These are phyloP conservation scores for Artibeus lituratus DNA, from an alignment of 2,797 vertebrate genomes.

Conservation along the genomic window DNA sequence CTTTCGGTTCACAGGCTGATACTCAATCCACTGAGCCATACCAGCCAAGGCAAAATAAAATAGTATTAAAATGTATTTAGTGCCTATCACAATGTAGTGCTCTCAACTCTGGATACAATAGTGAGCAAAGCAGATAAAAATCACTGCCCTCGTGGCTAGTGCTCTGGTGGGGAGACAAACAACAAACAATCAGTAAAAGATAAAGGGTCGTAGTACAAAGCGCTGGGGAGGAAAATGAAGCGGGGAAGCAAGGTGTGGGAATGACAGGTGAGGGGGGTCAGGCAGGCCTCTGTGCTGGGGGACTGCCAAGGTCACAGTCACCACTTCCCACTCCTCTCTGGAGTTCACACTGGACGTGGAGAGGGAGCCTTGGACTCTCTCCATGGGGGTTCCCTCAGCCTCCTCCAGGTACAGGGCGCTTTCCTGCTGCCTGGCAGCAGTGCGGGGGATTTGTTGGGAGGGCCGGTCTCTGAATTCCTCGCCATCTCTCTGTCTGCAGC, in stretches of 20 bases:
- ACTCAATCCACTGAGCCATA: neutral
- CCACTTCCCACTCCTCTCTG: neutral
- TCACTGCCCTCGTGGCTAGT: neutral
- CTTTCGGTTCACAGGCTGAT: neutral
- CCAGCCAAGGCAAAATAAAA: neutral
- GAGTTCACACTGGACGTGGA: neutral
- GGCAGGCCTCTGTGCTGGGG: neutral
- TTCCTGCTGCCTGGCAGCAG: neutral
- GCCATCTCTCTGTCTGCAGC: constrained; percentile 78
- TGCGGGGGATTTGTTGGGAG: neutral
- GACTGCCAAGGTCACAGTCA: neutral
- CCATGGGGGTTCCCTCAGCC: neutral
- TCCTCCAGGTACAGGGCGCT: neutral
- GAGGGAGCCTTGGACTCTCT: neutral
- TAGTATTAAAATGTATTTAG: neutral
- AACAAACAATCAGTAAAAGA: neutral
- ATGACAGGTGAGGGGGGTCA: neutral
- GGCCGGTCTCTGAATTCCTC: accelerated
- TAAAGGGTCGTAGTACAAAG: neutral
- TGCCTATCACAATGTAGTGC: neutral
- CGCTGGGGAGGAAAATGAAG: neutral
- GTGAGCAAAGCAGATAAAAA: neutral
- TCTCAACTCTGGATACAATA: neutral
- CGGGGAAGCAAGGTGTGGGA: neutral
- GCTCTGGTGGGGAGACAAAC: neutral